phyloP scores from a whole-genome alignment of 2,888 invertebrate genomes.

The Phlogophora meticulosa region DNA sequence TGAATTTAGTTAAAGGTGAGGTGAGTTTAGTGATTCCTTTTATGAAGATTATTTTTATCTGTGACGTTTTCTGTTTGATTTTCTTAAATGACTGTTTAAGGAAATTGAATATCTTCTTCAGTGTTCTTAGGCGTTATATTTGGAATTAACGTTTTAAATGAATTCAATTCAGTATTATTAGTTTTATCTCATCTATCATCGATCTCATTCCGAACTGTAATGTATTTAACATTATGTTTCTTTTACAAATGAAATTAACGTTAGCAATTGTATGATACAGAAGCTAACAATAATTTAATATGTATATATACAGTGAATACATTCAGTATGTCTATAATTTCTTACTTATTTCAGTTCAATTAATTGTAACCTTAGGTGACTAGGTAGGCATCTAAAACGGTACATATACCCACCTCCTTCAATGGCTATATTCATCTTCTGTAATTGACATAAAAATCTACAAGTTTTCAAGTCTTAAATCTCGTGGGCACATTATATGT shows the following conservation, averaged over 20 bases:
- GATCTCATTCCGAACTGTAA: no score
- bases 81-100: background rate
- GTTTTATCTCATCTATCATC: background rate
- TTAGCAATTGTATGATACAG: no score
- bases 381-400: no score
- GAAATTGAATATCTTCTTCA: background rate
- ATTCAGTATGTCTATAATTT: no score
- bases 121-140: background rate
- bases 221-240: no score
- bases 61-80: background rate
- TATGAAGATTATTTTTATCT: slow-evolving; percentile 24
- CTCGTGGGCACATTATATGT: background rate
- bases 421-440: background rate
- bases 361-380: no score
- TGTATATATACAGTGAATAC: no score
- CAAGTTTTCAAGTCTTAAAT: background rate
- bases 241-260: no score
- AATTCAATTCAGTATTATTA: background rate
- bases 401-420: no score
- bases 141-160: background rate
- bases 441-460: background rate
- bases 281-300: no score
- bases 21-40: slow-evolving; percentile 41
- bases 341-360: no score
- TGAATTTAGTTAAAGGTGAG: slow-evolving; percentile 43